These are phyloP conservation scores for Melinopterus prodromus DNA, from an alignment of 2,888 invertebrate genomes.

Conservation along the genomic window DNA sequence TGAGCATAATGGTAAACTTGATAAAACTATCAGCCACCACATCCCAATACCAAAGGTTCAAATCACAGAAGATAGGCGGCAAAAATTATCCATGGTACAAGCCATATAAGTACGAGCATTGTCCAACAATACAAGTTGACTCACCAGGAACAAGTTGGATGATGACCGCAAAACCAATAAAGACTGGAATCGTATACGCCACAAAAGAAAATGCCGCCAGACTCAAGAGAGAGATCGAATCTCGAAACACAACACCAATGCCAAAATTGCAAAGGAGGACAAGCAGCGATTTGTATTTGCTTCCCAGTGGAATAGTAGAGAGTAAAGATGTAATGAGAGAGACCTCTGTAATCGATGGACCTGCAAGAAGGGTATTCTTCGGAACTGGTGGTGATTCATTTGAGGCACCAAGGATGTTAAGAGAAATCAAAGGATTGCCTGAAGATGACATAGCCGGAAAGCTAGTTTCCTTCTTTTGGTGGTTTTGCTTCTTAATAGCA, in stretches of 20 bases:
- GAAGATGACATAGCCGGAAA: slow-evolving; percentile 79
- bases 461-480: slow-evolving; percentile 75
- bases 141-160: slow-evolving; percentile 14
- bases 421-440: slow-evolving; percentile 68
- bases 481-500: slow-evolving; percentile 78
- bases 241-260: slow-evolving; percentile 33
- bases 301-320: slow-evolving; percentile 44
- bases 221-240: slow-evolving; percentile 32
- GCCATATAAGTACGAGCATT: slow-evolving; percentile 45
- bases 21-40: slow-evolving; percentile 76
- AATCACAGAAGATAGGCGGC: slow-evolving; percentile 78
- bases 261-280: slow-evolving; percentile 45
- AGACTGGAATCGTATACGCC: slow-evolving; percentile 35
- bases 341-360: slow-evolving; percentile 48
- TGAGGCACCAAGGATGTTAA: slow-evolving; percentile 59
- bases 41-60: slow-evolving; percentile 78
- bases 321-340: slow-evolving; percentile 36
- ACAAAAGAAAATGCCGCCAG: slow-evolving; percentile 34
- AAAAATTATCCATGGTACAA: slow-evolving; percentile 78
- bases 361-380: slow-evolving; percentile 40
- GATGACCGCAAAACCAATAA: slow-evolving; percentile 8
- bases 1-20: slow-evolving; percentile 73
- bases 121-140: slow-evolving; percentile 28
- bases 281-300: slow-evolving; percentile 56
- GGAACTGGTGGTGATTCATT: slow-evolving; percentile 42